Conservation (phyloP, 2,797 vertebrate genomes). For the Anguilla anguilla region DNA sequence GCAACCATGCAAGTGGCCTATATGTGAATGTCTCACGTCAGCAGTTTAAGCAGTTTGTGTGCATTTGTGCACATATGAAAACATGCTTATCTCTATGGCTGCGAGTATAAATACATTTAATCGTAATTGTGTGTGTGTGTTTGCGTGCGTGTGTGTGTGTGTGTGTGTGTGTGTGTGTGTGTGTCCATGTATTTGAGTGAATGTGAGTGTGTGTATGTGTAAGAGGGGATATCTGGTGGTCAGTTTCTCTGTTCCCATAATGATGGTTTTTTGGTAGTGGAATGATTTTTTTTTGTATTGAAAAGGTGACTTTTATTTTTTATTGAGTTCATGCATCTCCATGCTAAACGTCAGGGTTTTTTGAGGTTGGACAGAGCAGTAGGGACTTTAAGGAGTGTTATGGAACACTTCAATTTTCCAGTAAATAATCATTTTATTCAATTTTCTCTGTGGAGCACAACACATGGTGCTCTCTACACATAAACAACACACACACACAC, state of each 20-base stretch:
- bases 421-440: not conserved
- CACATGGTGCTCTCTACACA: not conserved
- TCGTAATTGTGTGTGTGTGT: not conserved
- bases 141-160: conserved; percentile 7
- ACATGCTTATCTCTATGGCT: not conserved
- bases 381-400: not conserved
- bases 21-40: not conserved
- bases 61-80: conserved; percentile 3
- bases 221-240: conserved; percentile 21
- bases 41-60: conserved; percentile 8
- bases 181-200: not conserved
- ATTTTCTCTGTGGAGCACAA: not conserved
- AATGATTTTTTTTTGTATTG: conserved; percentile 27
- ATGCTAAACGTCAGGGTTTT: conserved; percentile 6
- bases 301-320: not conserved
- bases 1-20: not conserved
- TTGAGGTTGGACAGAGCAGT: conserved; percentile 8
- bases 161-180: conserved; percentile 32
- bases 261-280: not conserved
- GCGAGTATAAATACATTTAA: not conserved
- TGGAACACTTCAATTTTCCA: not conserved
- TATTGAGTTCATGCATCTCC: conserved; percentile 16
- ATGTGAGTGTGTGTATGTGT: conserved; percentile 31
- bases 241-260: not conserved
- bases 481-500: not conserved